Base-by-base conservation (phyloP, 2,888 invertebrate genomes). In the Diarsia rubi region DNA sequence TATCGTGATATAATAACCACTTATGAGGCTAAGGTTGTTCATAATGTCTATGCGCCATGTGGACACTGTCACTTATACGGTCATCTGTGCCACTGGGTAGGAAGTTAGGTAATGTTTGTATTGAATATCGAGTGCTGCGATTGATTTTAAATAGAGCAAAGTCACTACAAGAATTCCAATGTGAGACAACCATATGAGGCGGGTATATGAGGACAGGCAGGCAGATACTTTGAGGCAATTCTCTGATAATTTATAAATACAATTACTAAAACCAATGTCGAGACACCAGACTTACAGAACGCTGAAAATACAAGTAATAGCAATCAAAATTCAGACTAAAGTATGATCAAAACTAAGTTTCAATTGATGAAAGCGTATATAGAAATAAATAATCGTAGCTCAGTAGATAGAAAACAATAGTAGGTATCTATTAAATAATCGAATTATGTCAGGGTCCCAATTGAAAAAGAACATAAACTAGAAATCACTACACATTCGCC, bases 21-120 rank as follows among this genome's bases (percentile, higher is more conserved):
- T 91, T 95, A 93, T 89, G 93, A 93, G 95, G 95, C 95, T 95
- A 95, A 96, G 95, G 96, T 95, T 95, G 94, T 82, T 82, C 85
- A 82, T 87, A 60, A n/a, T 57, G 16, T 59, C 59, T 27, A 31
- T 19, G 80, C 82, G 72, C 75, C 74, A 78, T 78, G 78, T 79
- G 79, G 65, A 77, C 72, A 64, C 31, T 70, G 65, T 16, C 62
- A 78, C 82, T 68, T 75, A 79, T 79, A 84, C 64, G 84, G 84
- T 75, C 81, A 86, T 69, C 82, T 66, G 78, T 82, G 78, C 82
- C 86, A 79, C 60, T 70, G 78, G 69, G 75, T 78, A 79, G 76
- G 75, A 75, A 82, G 76, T 78, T 75, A 73, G 59, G 65, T 82
- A 73, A 81, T 78, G 45, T 68, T 79, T 60, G 71, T 74, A 73